A percentile compares a stretch with the other conserved stretches of the same genome.
Conservation (phyloP, 1,140 invertebrate species). For the Drosophila ficusphila region DNA sequence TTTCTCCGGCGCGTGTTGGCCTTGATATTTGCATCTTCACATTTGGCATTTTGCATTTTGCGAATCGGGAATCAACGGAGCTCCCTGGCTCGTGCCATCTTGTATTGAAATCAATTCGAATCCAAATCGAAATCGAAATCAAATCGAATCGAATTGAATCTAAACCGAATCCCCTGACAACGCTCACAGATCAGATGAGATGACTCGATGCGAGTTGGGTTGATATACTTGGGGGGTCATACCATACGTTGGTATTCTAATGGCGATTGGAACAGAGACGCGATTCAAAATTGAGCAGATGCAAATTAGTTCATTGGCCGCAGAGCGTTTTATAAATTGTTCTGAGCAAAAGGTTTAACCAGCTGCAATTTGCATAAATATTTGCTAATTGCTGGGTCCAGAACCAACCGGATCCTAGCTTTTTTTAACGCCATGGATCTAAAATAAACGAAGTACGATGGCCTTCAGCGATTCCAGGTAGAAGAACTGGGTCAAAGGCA, state of each 20-base stretch:
- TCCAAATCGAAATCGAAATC: neutral
- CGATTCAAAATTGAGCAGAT: conserved; percentile 26
- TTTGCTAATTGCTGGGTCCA: conserved; percentile 10
- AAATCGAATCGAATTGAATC: neutral
- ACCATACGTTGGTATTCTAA: conserved; percentile 4
- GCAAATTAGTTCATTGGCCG: conserved; percentile 64
- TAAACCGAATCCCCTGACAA: neutral
- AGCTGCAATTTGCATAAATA: conserved; percentile 48
- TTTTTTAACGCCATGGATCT: neutral
- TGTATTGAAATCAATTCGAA: neutral
- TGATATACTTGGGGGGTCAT: too few relatives aligned
- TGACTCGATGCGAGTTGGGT: too few relatives aligned
- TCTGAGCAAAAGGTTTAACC: conserved; percentile 14
- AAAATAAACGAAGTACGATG: neutral
- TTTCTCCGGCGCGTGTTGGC: conserved; percentile 39
- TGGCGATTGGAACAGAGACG: neutral
- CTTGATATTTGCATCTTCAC: conserved; percentile 50
- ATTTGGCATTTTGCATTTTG: conserved; percentile 54
- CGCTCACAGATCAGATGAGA: neutral
- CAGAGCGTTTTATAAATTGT: conserved; percentile 1
- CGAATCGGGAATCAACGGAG: neutral
- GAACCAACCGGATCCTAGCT: conserved; percentile 17
- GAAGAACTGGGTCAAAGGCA: conserved; percentile 29
- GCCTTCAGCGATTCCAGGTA: neutral
- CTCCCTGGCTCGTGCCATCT: neutral